Base-by-base conservation (phyloP, 2,797 vertebrate genomes). In the Anguilla obscura region DNA sequence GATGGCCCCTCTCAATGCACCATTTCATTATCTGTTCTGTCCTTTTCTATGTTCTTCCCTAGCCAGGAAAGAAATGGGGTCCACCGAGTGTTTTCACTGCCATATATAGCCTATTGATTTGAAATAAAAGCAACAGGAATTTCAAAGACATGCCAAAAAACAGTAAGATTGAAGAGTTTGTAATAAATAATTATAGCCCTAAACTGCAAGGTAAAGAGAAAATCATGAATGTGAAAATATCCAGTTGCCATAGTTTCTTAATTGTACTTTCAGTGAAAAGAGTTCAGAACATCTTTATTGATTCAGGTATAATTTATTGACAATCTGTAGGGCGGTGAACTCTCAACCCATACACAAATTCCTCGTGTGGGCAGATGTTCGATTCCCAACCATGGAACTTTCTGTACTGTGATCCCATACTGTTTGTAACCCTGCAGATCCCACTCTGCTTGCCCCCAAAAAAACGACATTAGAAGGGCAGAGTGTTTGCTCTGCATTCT, bases 121-220 rank as follows among this genome's bases (percentile, higher is more conserved):
- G 66, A 86, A 86, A 71, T 71, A 54, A 74, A 74, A 86, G 56
- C 45, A 74, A 27, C 63, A n/a, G 85, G 12, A 12, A 74, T 30
- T 74, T 74, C 7, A 74, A 69, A 74, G 10, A 30, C 30, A 33
- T 4, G 12, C 69, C 27, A 74, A 30, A 30, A 74, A 74, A 27
- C 21, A 27, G 85, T 58, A 40, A 69, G 50, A 21, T 50, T 69
- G 85, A 86, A 86, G 85, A 86, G 36, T 79, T 18, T 79, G 74
- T 40, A 45, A 79, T 33, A 71, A 71, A 71, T 52, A 8, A 52
- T 12, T 52, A 8, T 8, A 12, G 50, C 50, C 10, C 50, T 52
- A 12, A 52, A 52, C 7, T 52, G 50, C 50, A 52, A 12, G 50
- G 7, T 79, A 16, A 79, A 79, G 36, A 21, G 3, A 18, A 24